phyloP scores from a whole-genome alignment of 1,140 invertebrate genomes.

The Agrilus planipennis region DNA sequence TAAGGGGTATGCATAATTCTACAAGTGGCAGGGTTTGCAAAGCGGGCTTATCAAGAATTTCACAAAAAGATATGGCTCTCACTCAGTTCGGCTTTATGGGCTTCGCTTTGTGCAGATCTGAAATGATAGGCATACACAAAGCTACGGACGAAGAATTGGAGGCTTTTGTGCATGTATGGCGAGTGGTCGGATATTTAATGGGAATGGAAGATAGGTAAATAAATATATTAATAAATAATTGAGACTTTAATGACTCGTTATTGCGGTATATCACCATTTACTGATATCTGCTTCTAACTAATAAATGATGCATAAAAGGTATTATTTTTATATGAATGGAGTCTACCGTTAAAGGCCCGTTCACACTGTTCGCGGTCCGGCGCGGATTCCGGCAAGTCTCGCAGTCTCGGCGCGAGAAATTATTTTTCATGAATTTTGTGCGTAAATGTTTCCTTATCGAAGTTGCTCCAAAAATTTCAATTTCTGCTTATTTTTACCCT shows the following conservation, averaged over 20 bases:
- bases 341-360: not conserved
- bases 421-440: too few species aligned
- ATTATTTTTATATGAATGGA: too few species aligned
- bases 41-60: constrained; percentile 38
- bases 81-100: constrained; percentile 84
- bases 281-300: too few species aligned
- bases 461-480: too few species aligned
- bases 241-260: too few species aligned
- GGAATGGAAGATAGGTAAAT: constrained; percentile 67
- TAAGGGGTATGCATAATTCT: constrained; percentile 50
- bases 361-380: too few species aligned
- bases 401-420: too few species aligned
- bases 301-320: too few species aligned
- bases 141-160: constrained; percentile 48
- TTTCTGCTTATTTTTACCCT: too few species aligned
- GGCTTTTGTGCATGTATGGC: constrained; percentile 75
- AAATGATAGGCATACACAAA: constrained; percentile 48
- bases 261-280: too few species aligned
- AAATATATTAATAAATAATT: constrained; percentile 3
- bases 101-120: constrained; percentile 51
- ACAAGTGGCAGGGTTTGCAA: constrained; percentile 39
- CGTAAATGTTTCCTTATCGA: too few species aligned
- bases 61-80: constrained; percentile 70
- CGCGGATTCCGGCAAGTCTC: too few species aligned
- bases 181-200: constrained; percentile 63